phyloP scores from a whole-genome alignment of 1,140 invertebrate species.

The Vanessa atalanta region DNA sequence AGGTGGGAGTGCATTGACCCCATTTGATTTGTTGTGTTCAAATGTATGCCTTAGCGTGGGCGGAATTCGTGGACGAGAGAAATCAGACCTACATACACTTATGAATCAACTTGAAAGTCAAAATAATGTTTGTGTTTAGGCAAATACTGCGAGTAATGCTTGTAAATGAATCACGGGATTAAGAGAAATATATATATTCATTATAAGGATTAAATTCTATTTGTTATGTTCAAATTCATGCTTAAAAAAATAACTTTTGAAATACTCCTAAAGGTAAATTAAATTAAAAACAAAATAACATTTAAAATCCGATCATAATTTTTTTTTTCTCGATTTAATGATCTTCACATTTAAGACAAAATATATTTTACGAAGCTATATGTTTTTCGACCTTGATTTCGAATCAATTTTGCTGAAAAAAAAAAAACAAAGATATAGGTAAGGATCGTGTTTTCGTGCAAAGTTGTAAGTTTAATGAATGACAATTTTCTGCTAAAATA shows the following conservation, averaged over 20 bases:
- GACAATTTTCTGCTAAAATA: background rate
- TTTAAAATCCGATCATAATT: background rate
- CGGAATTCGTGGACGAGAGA: slow-evolving; percentile 21
- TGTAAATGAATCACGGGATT: background rate
- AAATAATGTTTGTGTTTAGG: slow-evolving; percentile 11
- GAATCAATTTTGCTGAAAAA: background rate
- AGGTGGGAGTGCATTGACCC: slow-evolving; percentile 38
- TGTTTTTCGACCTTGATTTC: slow-evolving; percentile 8
- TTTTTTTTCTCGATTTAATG: background rate
- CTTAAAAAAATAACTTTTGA: background rate
- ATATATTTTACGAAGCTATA: background rate
- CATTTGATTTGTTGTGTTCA: slow-evolving; percentile 38
- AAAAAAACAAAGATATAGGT: background rate
- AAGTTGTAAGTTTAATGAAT: background rate
- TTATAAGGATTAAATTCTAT: no score
- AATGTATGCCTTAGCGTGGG: slow-evolving; percentile 31
- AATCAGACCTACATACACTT: slow-evolving; percentile 26
- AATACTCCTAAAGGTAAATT: background rate
- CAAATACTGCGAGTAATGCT: background rate
- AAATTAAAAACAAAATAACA: background rate
- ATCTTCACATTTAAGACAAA: background rate
- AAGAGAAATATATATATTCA: no score
- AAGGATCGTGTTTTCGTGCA: background rate
- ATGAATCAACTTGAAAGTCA: slow-evolving; percentile 35
- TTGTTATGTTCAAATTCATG: no score